Base-by-base conservation (phyloP, 2,888 invertebrate genomes). In the Lathronympha strigana region DNA sequence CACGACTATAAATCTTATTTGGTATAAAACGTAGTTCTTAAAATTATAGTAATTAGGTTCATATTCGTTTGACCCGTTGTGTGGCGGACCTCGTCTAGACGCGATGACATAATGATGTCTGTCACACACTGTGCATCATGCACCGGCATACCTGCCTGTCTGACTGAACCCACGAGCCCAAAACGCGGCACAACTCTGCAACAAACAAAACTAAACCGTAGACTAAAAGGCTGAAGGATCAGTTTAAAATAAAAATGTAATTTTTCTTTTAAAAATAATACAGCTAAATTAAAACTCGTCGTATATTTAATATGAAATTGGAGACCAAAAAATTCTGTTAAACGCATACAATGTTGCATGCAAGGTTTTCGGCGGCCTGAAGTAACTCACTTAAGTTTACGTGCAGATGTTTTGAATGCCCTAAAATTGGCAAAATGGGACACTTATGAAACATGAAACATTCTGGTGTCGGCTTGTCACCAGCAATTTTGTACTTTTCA, bases 51-150 rank as follows among this genome's bases (percentile, higher is more conserved):
- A 19, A 43, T 21, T 57, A 45, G 28, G 43, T n/a, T 31, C 28
- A 40, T 45, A 17, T 55, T 31, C 3, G 57, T 13, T 19, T 54
- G 17, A n/a, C 21, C 31, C 43, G 57, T 9, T 19, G 9, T 19
- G 43, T 19, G 43, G 43, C 5, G 31, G 5, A 45, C 8, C 40
- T 66, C 63, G 74, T 74, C 74, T 73, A 74, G 74, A 74, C 74
- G 63, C 55, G 72, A 73, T 74, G 73, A 73, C 73, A 73, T 74
- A 73, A 74, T 53, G 57, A 66, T 64, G 64, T 61, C 67, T 57
- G 60, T 61, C 69, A 71, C 69, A 67, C 61, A 67, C 69, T 69
- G 70, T 70, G 70, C 67, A 63, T 57, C 50, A 49, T 64, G 64
- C 64, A 64, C 28, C 51, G 51, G 64, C 64, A 64, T 64, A 64